Evolutionary conservation across 2,113 vertebrate species (phyloP).

Genomic region (Ondatra zibethicus): DNA sequence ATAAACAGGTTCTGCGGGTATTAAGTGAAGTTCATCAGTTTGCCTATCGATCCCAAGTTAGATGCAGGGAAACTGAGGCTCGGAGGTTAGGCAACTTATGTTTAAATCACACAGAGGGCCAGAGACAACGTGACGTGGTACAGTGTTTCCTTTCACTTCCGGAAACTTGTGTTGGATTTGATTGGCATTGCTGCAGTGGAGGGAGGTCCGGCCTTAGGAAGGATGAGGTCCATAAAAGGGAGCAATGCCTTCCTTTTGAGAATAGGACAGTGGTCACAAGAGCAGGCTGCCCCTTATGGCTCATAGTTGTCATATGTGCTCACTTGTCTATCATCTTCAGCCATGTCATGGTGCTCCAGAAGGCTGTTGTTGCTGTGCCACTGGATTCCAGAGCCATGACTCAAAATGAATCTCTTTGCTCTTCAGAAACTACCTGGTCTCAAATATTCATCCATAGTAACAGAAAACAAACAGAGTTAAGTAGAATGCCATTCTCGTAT

Average conservation of each 20-base stretch:
- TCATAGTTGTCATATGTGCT: no score
- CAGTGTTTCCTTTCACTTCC: no score
- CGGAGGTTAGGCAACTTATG: neutral
- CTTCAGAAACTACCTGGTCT: neutral
- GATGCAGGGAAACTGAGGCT: neutral
- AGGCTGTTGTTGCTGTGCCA: neutral
- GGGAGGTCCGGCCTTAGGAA: neutral
- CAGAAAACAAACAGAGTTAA: neutral
- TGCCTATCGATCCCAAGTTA: neutral
- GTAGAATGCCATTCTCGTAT: no score
- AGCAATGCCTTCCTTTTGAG: neutral
- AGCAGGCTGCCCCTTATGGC: neutral
- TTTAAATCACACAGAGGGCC: neutral
- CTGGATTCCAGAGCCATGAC: neutral
- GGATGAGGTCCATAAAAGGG: neutral
- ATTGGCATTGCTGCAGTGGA: neutral
- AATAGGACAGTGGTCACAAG: neutral
- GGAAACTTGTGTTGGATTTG: neutral
- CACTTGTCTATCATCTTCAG: neutral
- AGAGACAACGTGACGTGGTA: neutral
- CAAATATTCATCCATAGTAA: neutral
- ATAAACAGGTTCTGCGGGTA: neutral
- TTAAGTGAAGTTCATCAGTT: neutral
- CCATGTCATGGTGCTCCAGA: neutral
- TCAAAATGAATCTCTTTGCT: neutral